A percentile compares a stretch with the other conserved stretches of the same genome.
Evolutionary conservation across 2,113 vertebrate genomes (phyloP).

Genomic region (Acrocephalus kingi): DNA sequence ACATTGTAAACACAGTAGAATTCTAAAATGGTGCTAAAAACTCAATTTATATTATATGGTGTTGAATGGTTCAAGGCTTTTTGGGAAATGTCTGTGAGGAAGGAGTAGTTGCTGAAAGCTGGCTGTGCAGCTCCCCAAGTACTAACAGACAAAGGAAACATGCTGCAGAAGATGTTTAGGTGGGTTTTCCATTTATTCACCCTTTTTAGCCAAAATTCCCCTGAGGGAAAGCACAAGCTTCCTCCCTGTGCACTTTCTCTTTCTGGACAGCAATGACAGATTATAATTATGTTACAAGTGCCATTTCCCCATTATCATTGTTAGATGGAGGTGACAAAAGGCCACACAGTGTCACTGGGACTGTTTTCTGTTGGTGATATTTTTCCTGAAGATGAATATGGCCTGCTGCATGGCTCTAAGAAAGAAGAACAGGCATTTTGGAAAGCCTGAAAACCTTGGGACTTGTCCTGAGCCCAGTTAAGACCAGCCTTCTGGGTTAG

Average conservation of each 20-base stretch:
- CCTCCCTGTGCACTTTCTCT: background rate
- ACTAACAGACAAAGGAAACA: background rate
- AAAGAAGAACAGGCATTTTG: background rate
- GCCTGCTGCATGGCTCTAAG: background rate
- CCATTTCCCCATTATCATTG: background rate
- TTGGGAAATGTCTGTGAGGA: background rate
- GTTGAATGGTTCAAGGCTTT: background rate
- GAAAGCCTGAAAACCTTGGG: background rate
- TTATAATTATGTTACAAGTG: accelerated
- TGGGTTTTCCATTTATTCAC: background rate
- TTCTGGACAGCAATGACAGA: background rate
- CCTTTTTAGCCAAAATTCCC: background rate
- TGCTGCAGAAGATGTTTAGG: accelerated
- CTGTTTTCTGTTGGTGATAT: background rate
- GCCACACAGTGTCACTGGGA: background rate
- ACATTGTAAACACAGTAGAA: background rate
- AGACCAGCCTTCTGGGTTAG: background rate
- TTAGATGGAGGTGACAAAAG: background rate
- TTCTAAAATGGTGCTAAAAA: background rate
- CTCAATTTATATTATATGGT: background rate
- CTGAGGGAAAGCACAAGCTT: background rate
- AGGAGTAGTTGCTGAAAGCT: background rate
- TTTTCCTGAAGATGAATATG: background rate
- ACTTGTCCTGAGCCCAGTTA: background rate
- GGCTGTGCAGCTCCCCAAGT: background rate